Conservation (phyloP, 1,140 invertebrate species). For the Panagrolaimus sp. region DNA sequence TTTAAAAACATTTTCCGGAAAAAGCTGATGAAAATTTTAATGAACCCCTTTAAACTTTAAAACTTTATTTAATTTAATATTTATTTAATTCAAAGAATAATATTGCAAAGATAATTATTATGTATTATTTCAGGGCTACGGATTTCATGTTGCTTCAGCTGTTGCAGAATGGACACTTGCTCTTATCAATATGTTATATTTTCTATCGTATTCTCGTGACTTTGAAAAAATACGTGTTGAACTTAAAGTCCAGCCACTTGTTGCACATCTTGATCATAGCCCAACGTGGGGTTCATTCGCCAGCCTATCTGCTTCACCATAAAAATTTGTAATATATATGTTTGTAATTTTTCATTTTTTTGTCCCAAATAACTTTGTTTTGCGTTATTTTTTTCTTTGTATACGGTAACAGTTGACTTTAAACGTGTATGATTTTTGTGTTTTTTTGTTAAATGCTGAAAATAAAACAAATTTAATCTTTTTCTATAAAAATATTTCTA, state of each 20-base stretch:
- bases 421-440: no score
- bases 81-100: no score
- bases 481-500: no score
- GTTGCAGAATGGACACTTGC: slow-evolving; percentile 60
- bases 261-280: slow-evolving; percentile 59
- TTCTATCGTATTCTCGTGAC: slow-evolving; percentile 60
- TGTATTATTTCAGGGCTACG: slow-evolving; percentile 59
- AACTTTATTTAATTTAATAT: no score
- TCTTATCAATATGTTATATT: slow-evolving; percentile 59
- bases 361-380: slow-evolving; percentile 9
- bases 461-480: no score
- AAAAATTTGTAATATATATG: neutral
- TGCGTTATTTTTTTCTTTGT: neutral
- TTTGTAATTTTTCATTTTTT: no score
- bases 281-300: slow-evolving; percentile 29
- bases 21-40: no score
- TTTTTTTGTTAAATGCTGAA: no score
- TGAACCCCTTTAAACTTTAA: no score
- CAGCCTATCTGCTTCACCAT: neutral
- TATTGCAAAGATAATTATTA: neutral
- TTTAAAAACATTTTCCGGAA: no score
- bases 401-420: no score
- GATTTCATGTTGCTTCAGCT: slow-evolving; percentile 60
- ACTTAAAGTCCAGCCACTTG: slow-evolving; percentile 51
- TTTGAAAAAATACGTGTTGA: slow-evolving; percentile 60